These are phyloP conservation scores for Gorilla gorilla DNA, from an alignment of 2,113 vertebrate species.

Conservation along the genomic window DNA sequence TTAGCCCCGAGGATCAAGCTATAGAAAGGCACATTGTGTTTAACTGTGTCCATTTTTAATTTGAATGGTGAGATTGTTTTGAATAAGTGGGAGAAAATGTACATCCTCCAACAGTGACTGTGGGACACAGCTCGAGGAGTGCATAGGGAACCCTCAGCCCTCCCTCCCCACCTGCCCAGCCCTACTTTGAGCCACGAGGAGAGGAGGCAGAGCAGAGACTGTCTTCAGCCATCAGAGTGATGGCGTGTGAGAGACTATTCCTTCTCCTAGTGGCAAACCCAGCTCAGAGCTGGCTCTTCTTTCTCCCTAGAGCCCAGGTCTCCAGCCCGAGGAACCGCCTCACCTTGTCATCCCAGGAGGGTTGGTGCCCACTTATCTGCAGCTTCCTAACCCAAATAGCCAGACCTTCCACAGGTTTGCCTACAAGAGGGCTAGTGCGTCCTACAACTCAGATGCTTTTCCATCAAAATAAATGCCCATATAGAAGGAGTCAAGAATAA, in stretches of 20 bases:
- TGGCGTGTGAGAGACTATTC: neutral
- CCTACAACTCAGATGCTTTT: fast-evolving
- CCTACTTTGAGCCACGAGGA: fast-evolving
- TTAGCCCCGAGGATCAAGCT: no score
- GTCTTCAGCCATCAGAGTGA: neutral
- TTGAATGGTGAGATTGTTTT: neutral
- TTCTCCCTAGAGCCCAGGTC: neutral
- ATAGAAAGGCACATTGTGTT: neutral
- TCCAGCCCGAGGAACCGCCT: neutral
- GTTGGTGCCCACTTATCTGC: no score
- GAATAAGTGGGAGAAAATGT: neutral
- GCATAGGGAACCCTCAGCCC: neutral
- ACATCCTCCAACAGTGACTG: neutral
- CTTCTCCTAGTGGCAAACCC: neutral
- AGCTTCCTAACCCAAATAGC: neutral
- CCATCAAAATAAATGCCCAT: fast-evolving
- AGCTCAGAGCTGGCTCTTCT: neutral
- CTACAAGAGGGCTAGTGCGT: fast-evolving
- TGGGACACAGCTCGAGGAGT: fast-evolving
- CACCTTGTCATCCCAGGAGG: neutral
- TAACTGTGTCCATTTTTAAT: neutral
- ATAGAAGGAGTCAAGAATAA: neutral
- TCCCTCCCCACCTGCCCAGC: neutral
- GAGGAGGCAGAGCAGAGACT: neutral
- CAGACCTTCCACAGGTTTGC: neutral